Evolutionary conservation across 2,888 invertebrate genomes (phyloP), one percentile per base, ranked within the genome.

Genomic region (Dicyrtomina minuta): DNA sequence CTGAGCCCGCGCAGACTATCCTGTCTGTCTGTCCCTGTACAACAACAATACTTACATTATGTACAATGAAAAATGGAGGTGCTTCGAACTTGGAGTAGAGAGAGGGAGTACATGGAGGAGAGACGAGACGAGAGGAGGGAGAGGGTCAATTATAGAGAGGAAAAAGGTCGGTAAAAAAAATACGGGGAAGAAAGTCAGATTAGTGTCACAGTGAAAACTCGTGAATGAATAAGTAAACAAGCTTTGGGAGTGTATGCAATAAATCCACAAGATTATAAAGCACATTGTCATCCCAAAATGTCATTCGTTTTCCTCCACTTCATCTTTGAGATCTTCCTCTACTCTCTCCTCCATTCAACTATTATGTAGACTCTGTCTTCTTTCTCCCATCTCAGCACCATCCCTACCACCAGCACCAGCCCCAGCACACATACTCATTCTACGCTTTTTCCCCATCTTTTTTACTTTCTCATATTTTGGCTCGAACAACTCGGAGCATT

Each of bases 201-300:
- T 61, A 61, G 27, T 49, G 61, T 61, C 61, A 49, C 61, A 43
- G 22, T 60, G 22, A 20, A 22, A 26, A 26, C 46, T 49, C 43
- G 46, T 61, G 61, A 61, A 61, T 61, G 49, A 61, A 61, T 61
- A 61, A 61, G 61, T 61, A 61, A 61, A 61, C 61, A 61, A 61
- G 61, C 43, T 61, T 61, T 26, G 26, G 15, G 46, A 61, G 17
- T 59, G 22, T 61, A 49, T 26, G 49, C 46, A 46, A 61, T 61
- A 61, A 61, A 61, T 61, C 46, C 46, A 46, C 24, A 13, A 27
- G 61, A 61, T 61, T 61, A 43, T 61, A 43, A 43, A 60, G 44
- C 60, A 60, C 60, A 60, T 60, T 60, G 43, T 60, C 60, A 60
- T 43, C 61, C 26, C 24, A 27, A 61, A 61, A 61, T 49, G 46